A percentile compares a stretch with the other conserved stretches of the same genome.
Evolutionary conservation across 2,888 invertebrate species (phyloP).

Genomic region (Mythimna loreyi): DNA sequence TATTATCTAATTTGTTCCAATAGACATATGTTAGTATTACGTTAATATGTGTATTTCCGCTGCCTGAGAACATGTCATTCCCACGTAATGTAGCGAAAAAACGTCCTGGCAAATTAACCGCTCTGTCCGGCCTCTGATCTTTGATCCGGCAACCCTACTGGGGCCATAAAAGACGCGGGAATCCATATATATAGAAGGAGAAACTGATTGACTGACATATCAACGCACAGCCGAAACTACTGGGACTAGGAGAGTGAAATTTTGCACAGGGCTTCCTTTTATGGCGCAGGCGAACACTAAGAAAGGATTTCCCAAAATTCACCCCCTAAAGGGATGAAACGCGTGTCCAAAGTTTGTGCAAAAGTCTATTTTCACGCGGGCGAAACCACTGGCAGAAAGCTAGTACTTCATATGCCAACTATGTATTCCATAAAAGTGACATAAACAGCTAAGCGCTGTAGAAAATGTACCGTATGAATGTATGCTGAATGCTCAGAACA

Average conservation of each 20-base stretch:
- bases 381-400: too few species aligned
- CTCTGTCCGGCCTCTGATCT: constrained; percentile 33
- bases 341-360: too few species aligned
- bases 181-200: too few species aligned
- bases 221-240: too few species aligned
- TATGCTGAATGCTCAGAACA: constrained; percentile 35
- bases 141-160: constrained; percentile 48
- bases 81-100: constrained; percentile 39
- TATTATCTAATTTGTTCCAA: background rate
- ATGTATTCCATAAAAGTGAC: constrained; percentile 59
- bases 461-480: constrained; percentile 41
- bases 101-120: constrained; percentile 39
- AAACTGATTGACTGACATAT: too few species aligned
- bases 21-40: background rate
- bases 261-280: too few species aligned
- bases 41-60: background rate
- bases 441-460: constrained; percentile 47
- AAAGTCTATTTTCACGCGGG: too few species aligned
- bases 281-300: too few species aligned
- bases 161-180: constrained; percentile 58
- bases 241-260: too few species aligned
- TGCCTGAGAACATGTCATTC: constrained; percentile 13
- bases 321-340: too few species aligned
- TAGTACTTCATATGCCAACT: constrained; percentile 49
- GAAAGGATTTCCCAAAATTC: too few species aligned